Base-by-base conservation (phyloP, 2,113 vertebrate genomes). In the Dicerorhinus sumatrensis region DNA sequence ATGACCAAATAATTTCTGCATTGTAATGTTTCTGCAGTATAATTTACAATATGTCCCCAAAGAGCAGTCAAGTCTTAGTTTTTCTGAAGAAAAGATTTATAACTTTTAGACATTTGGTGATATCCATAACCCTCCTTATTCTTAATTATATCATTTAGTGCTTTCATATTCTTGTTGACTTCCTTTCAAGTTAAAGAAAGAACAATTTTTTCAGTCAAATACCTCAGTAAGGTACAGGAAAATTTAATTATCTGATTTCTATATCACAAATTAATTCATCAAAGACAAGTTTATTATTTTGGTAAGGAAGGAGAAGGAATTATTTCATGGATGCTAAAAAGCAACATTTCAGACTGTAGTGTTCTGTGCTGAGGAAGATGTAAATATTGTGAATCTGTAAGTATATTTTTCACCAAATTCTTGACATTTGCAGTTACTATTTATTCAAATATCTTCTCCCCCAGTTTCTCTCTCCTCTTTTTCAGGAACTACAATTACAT, bases 221-320 rank as follows among this genome's bases (percentile, higher is more conserved):
- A 75, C 20, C 21, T 86, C 4, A 70, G 11, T 33, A n/a, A 7
- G 23, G 6, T 80, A 89, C 6, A 83, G 39, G 76, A 56, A 69
- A 83, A 18, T 5, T 56, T 77, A 96, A 73, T 85, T 94, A 80
- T 89, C 39, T 94, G 17, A 89, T 85, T 94, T 89, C 48, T 60
- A 27, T 25, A 46, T 85, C 33, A 60, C 8, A 62, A 65, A 89
- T 84, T 75, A 14, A 70, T 77, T 13, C 29, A 46, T 83, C 8
- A 83, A 73, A 70, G 46, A 46, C 8, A 83, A 54, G 3, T 14
- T 83, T 58, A 6, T 69, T 75, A 72, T 79, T 84, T 88, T 85
- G 42, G 6, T 51, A 62, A 81, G 23, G 23, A 62, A 77, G 6
- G 54, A 75, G n/a, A 88, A 89, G 16, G 10, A 36, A 89, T 69